Conservation (phyloP, 37 sponge, comb jelly and placozoan genomes). For the Cliona cf. orientalis region DNA sequence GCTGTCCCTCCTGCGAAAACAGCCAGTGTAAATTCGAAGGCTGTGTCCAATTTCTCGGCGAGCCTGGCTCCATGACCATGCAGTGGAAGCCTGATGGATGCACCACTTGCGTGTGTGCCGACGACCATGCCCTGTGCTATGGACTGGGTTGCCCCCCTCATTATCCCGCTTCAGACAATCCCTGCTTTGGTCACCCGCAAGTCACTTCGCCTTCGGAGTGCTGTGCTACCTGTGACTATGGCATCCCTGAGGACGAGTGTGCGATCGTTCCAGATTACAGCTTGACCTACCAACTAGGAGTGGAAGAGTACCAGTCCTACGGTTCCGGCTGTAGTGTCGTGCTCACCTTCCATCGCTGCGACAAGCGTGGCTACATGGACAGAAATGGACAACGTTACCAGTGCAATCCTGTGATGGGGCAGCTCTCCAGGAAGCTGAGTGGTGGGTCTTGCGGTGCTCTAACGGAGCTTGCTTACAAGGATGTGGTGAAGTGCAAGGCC, state of each 20-base stretch:
- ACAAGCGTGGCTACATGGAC: too few species aligned
- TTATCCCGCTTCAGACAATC: neutral
- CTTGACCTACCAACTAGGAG: too few species aligned
- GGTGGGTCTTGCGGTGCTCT: too few species aligned
- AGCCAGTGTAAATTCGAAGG: slow-evolving; percentile 37
- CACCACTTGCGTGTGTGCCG: slow-evolving; percentile 11
- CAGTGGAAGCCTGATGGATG: slow-evolving; percentile 18
- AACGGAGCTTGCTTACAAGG: too few species aligned
- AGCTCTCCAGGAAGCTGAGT: too few species aligned
- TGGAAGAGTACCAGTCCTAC: too few species aligned
- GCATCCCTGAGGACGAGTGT: slow-evolving; percentile 1
- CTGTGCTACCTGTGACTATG: slow-evolving; percentile 31
- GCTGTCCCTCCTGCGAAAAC: slow-evolving; percentile 47
- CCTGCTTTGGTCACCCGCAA: slow-evolving; percentile 30
- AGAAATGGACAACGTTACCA: too few species aligned
- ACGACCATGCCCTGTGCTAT: slow-evolving; percentile 4
- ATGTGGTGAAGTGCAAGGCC: too few species aligned
- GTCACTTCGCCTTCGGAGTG: slow-evolving; percentile 24
- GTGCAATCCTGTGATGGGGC: too few species aligned
- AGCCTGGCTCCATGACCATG: too few species aligned
- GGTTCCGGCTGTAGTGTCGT: too few species aligned
- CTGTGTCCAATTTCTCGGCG: slow-evolving; percentile 33
- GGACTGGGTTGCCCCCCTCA: neutral
- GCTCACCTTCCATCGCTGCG: too few species aligned
- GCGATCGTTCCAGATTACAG: slow-evolving; percentile 21